phyloP scores from a whole-genome alignment of 2,888 invertebrate species.

The Agonopterix arenella region DNA sequence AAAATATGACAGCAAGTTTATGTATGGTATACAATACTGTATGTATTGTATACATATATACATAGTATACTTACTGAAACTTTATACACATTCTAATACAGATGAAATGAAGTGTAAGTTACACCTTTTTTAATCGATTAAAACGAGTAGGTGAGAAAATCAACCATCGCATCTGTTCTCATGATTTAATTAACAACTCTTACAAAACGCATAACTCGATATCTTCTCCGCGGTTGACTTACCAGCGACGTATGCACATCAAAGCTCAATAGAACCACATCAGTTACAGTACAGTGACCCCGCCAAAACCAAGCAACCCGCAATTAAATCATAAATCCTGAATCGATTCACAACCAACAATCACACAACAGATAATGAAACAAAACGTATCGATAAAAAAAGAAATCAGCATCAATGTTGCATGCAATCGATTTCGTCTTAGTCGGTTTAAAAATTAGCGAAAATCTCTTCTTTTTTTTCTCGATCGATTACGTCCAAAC shows the following conservation, averaged over 20 bases:
- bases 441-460: constrained; percentile 47
- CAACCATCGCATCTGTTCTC: neutral
- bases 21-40: too few species aligned
- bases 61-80: too few species aligned
- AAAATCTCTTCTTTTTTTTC: constrained; percentile 23
- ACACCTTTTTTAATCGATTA: too few species aligned
- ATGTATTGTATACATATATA: too few species aligned
- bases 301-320: constrained; percentile 36
- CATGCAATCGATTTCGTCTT: constrained; percentile 51
- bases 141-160: neutral
- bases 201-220: constrained; percentile 9
- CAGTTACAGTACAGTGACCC: constrained; percentile 3
- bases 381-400: constrained; percentile 57
- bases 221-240: constrained; percentile 36
- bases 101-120: too few species aligned
- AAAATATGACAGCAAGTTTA: too few species aligned
- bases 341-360: constrained; percentile 70
- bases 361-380: constrained; percentile 70
- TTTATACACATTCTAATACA: too few species aligned
- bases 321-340: constrained; percentile 75
- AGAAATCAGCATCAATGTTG: constrained; percentile 38
- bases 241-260: constrained; percentile 12
- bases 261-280: constrained; percentile 11
- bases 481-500: constrained; percentile 25
- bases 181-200: neutral